Percentiles rank a stretch among this genome's conserved stretches.
phyloP scores from a whole-genome alignment of 2,113 vertebrate species.

The Oryzias celebensis region DNA sequence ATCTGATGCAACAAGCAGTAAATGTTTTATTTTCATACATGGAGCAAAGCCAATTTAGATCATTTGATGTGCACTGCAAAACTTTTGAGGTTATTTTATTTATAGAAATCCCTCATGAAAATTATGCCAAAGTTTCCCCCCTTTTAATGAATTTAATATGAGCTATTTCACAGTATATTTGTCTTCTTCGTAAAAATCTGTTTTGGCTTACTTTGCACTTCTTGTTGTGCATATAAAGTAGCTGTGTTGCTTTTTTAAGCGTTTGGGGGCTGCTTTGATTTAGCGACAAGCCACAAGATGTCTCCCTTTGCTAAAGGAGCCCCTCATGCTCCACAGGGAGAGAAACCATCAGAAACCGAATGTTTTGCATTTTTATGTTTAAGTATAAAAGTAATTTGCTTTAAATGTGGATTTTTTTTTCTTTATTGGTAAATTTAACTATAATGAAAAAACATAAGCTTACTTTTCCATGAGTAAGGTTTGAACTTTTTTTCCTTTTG shows the following conservation, averaged over 20 bases:
- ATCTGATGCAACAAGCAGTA: not conserved
- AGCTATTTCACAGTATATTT: conserved; percentile 36
- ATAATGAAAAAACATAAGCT: too few species aligned
- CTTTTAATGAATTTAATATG: conserved; percentile 60
- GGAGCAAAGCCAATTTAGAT: not conserved
- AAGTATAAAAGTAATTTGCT: not conserved
- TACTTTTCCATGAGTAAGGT: too few species aligned
- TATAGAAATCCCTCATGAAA: conserved; percentile 16
- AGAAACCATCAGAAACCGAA: conserved; percentile 8
- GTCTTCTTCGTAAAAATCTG: conserved; percentile 43
- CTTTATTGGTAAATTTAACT: too few species aligned
- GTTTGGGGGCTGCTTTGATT: conserved; percentile 42
- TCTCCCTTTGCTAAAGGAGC: conserved; percentile 71
- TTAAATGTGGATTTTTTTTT: too few species aligned
- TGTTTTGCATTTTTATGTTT: conserved; percentile 8
- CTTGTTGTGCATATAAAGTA: conserved; percentile 43
- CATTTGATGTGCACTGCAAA: conserved; percentile 1
- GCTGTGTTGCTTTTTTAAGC: conserved; percentile 20
- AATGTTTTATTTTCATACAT: not conserved
- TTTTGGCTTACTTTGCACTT: conserved; percentile 40
- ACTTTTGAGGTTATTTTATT: conserved; percentile 15
- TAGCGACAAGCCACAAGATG: conserved; percentile 75
- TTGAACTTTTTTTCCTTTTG: too few species aligned
- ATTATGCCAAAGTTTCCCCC: conserved; percentile 15
- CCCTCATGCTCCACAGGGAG: conserved; percentile 29